These are phyloP conservation scores for Hemaris fuciformis DNA, from an alignment of 2,888 invertebrate genomes.

Conservation along the genomic window DNA sequence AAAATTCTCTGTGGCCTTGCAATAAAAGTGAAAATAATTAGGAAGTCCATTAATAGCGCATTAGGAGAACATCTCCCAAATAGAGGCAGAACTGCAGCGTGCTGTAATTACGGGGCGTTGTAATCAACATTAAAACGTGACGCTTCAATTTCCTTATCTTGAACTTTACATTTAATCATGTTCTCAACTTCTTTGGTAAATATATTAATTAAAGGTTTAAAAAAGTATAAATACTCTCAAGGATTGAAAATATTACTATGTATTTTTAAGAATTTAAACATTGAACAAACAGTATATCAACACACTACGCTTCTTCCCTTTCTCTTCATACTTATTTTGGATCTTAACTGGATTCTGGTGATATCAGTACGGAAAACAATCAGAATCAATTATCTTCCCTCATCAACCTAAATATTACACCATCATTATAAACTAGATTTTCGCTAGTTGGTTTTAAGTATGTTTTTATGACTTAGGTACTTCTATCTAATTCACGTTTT, in stretches of 20 bases:
- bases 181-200: background rate
- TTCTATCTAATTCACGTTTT: too few species aligned
- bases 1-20: too few species aligned
- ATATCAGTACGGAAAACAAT: too few species aligned
- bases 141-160: conserved; percentile 25
- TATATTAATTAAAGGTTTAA: background rate
- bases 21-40: background rate
- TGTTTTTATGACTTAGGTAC: too few species aligned
- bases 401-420: too few species aligned
- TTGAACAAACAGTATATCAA: too few species aligned
- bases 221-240: background rate
- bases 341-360: too few species aligned
- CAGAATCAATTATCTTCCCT: too few species aligned
- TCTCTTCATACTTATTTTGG: too few species aligned
- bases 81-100: conserved; percentile 46
- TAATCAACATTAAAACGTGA: conserved; percentile 59
- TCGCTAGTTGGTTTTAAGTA: too few species aligned
- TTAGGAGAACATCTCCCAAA: conserved; percentile 31
- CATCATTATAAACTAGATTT: too few species aligned
- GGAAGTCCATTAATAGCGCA: background rate
- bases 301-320: too few species aligned
- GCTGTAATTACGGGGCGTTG: conserved; percentile 48
- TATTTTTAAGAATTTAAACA: background rate
- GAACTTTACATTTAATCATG: background rate
- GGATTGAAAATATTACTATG: background rate